Evolutionary conservation across 2,113 vertebrate genomes (phyloP).

Genomic region (Ciconia stormi): DNA sequence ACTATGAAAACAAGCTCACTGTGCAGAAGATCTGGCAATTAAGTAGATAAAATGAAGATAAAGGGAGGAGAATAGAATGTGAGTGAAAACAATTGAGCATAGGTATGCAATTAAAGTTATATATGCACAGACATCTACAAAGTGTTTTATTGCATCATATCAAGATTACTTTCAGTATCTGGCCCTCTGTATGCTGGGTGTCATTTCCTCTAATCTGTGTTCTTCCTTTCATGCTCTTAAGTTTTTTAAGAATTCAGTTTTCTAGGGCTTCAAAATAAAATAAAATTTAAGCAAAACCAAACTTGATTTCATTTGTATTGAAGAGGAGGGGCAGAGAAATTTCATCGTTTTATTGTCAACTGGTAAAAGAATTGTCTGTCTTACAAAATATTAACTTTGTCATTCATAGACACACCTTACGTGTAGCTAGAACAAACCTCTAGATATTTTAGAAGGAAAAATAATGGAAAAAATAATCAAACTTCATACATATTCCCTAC

Average conservation of each 20-base stretch:
- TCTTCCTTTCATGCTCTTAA: background rate
- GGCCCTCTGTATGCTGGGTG: rapidly evolving
- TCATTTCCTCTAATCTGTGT: background rate
- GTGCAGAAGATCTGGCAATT: background rate
- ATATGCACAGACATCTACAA: background rate
- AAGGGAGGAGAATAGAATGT: background rate
- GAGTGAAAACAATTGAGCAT: background rate
- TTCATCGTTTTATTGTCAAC: background rate
- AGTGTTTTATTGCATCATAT: background rate
- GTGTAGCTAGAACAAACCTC: background rate
- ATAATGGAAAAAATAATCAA: background rate
- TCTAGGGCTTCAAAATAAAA: background rate
- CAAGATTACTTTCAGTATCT: background rate
- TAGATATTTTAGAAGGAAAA: background rate
- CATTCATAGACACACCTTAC: background rate
- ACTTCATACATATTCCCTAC: background rate
- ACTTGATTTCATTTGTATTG: background rate
- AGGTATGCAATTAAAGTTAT: background rate
- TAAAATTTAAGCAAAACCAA: background rate
- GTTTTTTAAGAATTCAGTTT: background rate
- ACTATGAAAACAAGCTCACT: background rate
- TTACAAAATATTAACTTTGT: background rate
- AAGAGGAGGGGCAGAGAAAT: background rate
- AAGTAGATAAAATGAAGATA: background rate
- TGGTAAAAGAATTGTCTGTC: background rate